Percentiles rank a stretch among this genome's conserved stretches.
Evolutionary conservation across 2,113 vertebrate genomes (phyloP).

Genomic region (Heloderma charlesbogerti): DNA sequence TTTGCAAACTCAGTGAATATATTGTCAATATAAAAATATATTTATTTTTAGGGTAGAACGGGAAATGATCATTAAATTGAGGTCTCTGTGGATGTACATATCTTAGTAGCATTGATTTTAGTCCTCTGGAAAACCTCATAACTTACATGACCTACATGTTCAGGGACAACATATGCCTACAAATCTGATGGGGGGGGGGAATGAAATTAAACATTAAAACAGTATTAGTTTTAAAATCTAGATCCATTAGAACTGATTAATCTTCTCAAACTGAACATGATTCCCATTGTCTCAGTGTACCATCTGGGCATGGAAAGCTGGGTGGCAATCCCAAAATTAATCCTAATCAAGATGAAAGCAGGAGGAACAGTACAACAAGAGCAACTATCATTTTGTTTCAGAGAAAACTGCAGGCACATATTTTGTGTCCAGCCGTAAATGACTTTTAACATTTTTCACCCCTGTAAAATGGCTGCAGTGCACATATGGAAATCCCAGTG

Average conservation of each 20-base stretch:
- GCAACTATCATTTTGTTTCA: neutral
- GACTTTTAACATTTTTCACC: neutral
- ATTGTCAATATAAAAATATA: neutral
- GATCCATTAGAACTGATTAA: conserved; percentile 29
- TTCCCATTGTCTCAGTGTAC: neutral
- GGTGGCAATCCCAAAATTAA: conserved; percentile 15
- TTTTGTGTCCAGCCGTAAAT: neutral
- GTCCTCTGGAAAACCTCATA: conserved; percentile 35
- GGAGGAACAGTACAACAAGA: conserved; percentile 9
- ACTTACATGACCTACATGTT: conserved; percentile 7
- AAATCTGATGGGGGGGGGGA: neutral
- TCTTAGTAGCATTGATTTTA: conserved; percentile 10
- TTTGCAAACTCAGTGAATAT: conserved; percentile 10
- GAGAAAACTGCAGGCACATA: neutral
- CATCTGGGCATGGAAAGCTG: neutral
- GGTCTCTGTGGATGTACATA: neutral
- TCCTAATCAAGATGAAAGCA: neutral
- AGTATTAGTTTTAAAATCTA: conserved; percentile 37
- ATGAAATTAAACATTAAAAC: conserved; percentile 16
- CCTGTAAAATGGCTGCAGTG: too few species aligned
- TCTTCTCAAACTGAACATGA: conserved; percentile 31
- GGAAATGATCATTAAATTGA: conserved; percentile 11
- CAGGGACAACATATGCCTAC: neutral
- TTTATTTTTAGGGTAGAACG: neutral
- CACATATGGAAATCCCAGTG: neutral